Conservation (phyloP, 2,113 vertebrate genomes). For the Corythaeola cristata region DNA sequence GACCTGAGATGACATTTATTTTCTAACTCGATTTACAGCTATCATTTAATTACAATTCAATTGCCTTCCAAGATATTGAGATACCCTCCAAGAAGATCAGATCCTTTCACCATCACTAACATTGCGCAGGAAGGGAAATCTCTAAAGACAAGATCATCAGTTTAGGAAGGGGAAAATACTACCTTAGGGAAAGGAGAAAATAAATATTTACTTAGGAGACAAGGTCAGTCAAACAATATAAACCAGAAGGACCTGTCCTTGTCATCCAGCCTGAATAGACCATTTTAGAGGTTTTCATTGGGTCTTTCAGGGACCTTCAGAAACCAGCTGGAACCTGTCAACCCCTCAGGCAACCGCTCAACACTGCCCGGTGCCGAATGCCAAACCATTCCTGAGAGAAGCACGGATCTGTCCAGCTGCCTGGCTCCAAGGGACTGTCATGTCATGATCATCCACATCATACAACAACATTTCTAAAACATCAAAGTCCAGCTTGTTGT, state of each 20-base stretch:
- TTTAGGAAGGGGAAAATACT: neutral
- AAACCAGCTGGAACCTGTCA: neutral
- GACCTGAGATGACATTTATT: neutral
- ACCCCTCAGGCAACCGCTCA: neutral
- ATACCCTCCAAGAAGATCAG: neutral
- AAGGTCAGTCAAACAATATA: neutral
- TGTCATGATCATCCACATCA: no score
- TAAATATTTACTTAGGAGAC: neutral
- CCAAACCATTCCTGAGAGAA: fast-evolving
- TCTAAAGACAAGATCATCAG: neutral
- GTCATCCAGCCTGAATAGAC: no score
- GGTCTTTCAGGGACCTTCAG: neutral
- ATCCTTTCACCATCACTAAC: neutral
- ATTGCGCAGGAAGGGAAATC: fast-evolving
- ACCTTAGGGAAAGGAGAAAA: neutral
- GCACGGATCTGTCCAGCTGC: neutral
- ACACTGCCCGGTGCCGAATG: neutral
- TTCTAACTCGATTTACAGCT: neutral
- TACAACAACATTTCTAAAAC: neutral
- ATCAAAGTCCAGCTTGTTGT: no score
- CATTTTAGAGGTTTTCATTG: neutral
- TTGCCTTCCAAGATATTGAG: neutral
- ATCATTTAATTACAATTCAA: neutral
- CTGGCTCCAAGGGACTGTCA: neutral
- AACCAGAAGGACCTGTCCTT: neutral